These are phyloP conservation scores for Tachina fera DNA, from an alignment of 2,888 invertebrate genomes.

Conservation along the genomic window DNA sequence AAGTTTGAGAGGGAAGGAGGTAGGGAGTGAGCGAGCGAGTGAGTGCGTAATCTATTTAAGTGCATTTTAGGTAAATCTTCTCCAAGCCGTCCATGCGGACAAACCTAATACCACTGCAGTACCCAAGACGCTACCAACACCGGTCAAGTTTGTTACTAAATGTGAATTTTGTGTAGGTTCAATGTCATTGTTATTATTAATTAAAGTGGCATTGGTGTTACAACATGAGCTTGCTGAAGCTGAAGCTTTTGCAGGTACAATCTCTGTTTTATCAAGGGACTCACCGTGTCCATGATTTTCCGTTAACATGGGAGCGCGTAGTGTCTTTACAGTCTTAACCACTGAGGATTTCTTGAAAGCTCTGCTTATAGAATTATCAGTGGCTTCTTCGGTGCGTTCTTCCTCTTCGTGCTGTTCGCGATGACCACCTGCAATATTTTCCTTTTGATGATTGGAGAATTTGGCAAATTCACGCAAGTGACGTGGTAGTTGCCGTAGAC, in stretches of 20 bases:
- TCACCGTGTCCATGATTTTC: conserved; percentile 73
- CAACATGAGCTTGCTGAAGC: conserved; percentile 65
- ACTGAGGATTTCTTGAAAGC: conserved; percentile 79
- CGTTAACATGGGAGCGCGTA: conserved; percentile 73
- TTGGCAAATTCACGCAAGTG: conserved; percentile 92
- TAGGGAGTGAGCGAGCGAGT: not conserved
- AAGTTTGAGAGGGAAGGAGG: not conserved
- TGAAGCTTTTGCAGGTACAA: conserved; percentile 50
- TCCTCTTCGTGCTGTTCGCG: conserved; percentile 77
- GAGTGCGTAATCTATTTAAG: conserved; percentile 25
- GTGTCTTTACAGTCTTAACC: conserved; percentile 80
- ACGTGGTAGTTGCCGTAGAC: conserved; percentile 87
- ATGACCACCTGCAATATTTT: conserved; percentile 76
- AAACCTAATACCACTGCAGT: conserved; percentile 80
- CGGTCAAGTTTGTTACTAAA: conserved; percentile 72
- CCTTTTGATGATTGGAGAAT: conserved; percentile 81
- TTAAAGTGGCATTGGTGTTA: conserved; percentile 67
- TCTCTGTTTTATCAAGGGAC: conserved; percentile 72
- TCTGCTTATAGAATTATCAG: conserved; percentile 78
- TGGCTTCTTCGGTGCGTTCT: conserved; percentile 77
- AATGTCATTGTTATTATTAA: conserved; percentile 57
- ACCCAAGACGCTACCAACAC: conserved; percentile 83
- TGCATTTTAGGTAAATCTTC: conserved; percentile 74
- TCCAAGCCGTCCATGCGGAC: conserved; percentile 80
- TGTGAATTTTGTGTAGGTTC: conserved; percentile 53